Evolutionary conservation across 2,113 vertebrate genomes (phyloP), one percentile per base, ranked within the genome.

Genomic region (Oryzias celebensis): DNA sequence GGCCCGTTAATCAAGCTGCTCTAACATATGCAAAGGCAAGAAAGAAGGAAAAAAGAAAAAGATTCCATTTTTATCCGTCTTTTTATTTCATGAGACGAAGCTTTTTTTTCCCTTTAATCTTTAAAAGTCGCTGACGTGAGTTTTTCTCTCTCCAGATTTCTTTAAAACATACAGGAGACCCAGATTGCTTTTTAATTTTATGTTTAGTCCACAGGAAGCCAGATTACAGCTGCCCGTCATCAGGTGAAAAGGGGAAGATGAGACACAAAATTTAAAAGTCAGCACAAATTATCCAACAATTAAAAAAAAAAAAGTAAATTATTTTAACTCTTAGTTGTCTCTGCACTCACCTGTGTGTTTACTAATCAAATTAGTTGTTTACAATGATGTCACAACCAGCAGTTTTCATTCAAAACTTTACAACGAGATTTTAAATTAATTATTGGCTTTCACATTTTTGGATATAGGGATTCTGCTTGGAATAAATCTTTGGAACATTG

Each of bases 191-290:
- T 90, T 91, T 90, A 89, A 90, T 91, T 92, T 90, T 89, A 85
- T 92, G 90, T 93, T 93, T 91, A 91, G 91, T 91, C 91, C 91
- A 88, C 85, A 88, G 84, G 82, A 90, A 87, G 83, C 73, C 63
- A 89, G 91, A 91, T 92, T 92, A 93, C 84, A 89, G 84, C 82
- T 80, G 73, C 71, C 73, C n/a, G 28, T 75, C 75, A 80, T 73
- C 23, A 50, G 47, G 46, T 13, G 6, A 28, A 17, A 20, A n/a
- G 51, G 23, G 44, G 48, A 62, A 56, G 74, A 51, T 59, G 68
- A 63, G 77, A 55, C 80, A 83, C 75, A 77, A 84, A 78, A 67
- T 12, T 1, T 12, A 8, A 36, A 8, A 86, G 88, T 90, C 87
- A 88, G 90, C 88, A 91, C 63, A 89, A 89, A 91, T 72, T 71